Percentiles rank a stretch among this genome's conserved stretches.
Conservation (phyloP, 1,140 invertebrate genomes). For the Drosophila pseudoobscura region DNA sequence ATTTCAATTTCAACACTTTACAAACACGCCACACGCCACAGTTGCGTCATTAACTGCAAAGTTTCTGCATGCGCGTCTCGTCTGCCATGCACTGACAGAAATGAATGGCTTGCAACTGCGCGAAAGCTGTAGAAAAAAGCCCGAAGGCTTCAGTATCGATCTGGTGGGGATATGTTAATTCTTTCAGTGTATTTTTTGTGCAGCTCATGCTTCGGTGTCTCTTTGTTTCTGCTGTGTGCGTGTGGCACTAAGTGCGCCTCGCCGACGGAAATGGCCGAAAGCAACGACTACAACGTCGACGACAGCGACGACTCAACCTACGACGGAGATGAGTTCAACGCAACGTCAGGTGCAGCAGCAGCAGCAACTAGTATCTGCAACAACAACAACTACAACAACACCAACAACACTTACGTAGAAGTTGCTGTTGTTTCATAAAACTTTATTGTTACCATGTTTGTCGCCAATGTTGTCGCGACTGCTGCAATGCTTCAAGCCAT, state of each 20-base stretch:
- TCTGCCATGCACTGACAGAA: conserved; percentile 38
- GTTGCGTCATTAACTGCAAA: conserved; percentile 80
- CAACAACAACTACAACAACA: conserved; percentile 15
- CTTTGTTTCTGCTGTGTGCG: conserved; percentile 31
- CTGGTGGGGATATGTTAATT: neutral
- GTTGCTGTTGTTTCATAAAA: conserved; percentile 72
- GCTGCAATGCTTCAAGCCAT: conserved; percentile 46
- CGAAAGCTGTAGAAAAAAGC: no score
- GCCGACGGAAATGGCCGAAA: conserved; percentile 70
- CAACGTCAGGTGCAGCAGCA: conserved; percentile 69
- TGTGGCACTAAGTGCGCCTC: conserved; percentile 62
- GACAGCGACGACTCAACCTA: conserved; percentile 11
- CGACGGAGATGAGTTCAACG: conserved; percentile 66
- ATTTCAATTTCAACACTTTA: conserved; percentile 81
- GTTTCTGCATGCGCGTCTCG: conserved; percentile 71
- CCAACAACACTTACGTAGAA: conserved; percentile 35
- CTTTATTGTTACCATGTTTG: conserved; percentile 65
- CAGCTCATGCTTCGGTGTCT: neutral
- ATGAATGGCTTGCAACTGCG: neutral
- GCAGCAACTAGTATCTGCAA: conserved; percentile 13
- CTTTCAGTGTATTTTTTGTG: conserved; percentile 17
- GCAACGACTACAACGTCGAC: conserved; percentile 32
- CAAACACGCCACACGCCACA: conserved; percentile 80
- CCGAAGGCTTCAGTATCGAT: neutral
- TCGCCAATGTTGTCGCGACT: conserved; percentile 23